phyloP scores from a whole-genome alignment of 2,888 invertebrate genomes.

The Diploptera punctata region DNA sequence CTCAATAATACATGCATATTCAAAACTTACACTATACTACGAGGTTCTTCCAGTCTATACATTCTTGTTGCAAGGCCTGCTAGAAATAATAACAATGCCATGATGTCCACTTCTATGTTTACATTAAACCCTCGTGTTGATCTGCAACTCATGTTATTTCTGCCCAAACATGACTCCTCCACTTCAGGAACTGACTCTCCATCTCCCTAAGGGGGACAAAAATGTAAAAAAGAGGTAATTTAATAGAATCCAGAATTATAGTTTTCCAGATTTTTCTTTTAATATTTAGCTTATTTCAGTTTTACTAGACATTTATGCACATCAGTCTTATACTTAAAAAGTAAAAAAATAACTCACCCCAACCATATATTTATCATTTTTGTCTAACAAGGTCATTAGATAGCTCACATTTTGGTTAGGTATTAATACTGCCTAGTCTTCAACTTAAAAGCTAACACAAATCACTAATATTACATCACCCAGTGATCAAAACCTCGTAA shows the following conservation, averaged over 20 bases:
- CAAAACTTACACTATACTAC: constrained; percentile 85
- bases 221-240: neutral
- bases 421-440: too few species aligned
- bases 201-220: constrained; percentile 43
- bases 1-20: neutral
- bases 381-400: neutral
- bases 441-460: too few species aligned
- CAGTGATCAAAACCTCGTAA: too few species aligned
- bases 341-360: too few species aligned
- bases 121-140: constrained; percentile 54
- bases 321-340: neutral
- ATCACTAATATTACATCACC: too few species aligned
- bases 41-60: constrained; percentile 83
- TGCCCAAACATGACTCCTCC: neutral
- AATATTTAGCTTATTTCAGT: too few species aligned
- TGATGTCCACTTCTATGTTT: constrained; percentile 75
- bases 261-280: too few species aligned
- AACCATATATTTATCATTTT: neutral
- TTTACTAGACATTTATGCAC: neutral
- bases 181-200: constrained; percentile 46
- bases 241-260: too few species aligned
- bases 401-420: too few species aligned
- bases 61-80: constrained; percentile 78
- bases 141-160: neutral
- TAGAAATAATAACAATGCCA: constrained; percentile 73